These are phyloP conservation scores for Trematomus bernacchii DNA, from an alignment of 2,797 vertebrate genomes.

Conservation along the genomic window DNA sequence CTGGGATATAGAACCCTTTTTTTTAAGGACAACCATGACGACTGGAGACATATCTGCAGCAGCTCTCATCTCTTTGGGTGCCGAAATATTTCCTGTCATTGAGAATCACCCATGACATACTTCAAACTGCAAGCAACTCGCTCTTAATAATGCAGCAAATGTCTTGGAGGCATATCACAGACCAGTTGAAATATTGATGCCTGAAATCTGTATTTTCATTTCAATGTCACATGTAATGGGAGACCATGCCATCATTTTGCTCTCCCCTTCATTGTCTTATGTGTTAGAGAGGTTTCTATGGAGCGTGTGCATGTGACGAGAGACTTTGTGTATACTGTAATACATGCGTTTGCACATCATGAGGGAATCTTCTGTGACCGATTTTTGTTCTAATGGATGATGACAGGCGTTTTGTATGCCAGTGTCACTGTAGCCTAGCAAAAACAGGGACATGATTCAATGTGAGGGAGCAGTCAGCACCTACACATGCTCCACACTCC, in stretches of 20 bases:
- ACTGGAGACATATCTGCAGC: conserved; percentile 42
- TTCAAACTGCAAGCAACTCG: conserved; percentile 74
- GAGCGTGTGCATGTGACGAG: neutral
- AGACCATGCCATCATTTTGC: conserved; percentile 49
- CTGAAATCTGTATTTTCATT: conserved; percentile 79
- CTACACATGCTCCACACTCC: conserved; percentile 55
- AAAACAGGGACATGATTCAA: conserved; percentile 51
- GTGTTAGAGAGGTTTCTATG: neutral
- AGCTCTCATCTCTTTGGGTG: conserved; percentile 56
- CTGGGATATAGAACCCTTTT: conserved; percentile 14
- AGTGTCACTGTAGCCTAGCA: conserved; percentile 41
- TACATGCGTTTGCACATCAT: conserved; percentile 32
- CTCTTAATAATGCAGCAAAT: conserved; percentile 78
- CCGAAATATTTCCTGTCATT: conserved; percentile 68
- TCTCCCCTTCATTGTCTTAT: neutral
- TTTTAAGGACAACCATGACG: conserved; percentile 43
- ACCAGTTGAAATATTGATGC: conserved; percentile 77
- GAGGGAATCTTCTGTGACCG: conserved; percentile 52
- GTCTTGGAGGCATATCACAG: conserved; percentile 75
- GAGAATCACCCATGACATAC: conserved; percentile 75
- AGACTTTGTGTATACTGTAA: conserved; percentile 26
- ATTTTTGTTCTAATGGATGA: conserved; percentile 62
- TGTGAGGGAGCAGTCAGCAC: conserved; percentile 47
- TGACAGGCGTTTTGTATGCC: conserved; percentile 72
- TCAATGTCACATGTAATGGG: conserved; percentile 49